phyloP scores from a whole-genome alignment of 2,888 invertebrate genomes.

The Boloria euphrosyne region DNA sequence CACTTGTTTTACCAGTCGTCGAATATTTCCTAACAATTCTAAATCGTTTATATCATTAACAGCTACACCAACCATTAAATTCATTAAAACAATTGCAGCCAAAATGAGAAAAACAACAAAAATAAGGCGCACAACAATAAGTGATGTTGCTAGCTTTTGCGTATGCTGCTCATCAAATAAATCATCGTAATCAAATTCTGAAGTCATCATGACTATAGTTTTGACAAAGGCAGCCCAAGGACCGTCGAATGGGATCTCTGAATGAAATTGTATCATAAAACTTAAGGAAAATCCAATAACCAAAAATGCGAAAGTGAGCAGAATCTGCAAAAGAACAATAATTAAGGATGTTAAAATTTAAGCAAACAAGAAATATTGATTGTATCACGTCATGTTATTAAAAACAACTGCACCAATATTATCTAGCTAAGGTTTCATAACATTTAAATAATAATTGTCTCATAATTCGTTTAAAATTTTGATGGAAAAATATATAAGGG shows the following conservation, averaged over 20 bases:
- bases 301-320: conserved; percentile 73
- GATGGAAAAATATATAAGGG: too few species aligned
- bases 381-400: too few species aligned
- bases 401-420: too few species aligned
- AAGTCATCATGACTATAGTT: conserved; percentile 84
- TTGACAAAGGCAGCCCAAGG: conserved; percentile 80
- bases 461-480: too few species aligned
- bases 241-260: conserved; percentile 74
- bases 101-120: conserved; percentile 79
- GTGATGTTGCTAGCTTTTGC: conserved; percentile 62
- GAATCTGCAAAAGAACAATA: conserved; percentile 69
- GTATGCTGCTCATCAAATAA: conserved; percentile 74
- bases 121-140: conserved; percentile 72
- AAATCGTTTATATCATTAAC: conserved; percentile 83
- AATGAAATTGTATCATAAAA: conserved; percentile 81
- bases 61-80: conserved; percentile 82
- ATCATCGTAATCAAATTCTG: conserved; percentile 80
- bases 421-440: too few species aligned
- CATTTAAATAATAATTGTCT: too few species aligned
- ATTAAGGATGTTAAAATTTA: too few species aligned
- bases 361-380: too few species aligned
- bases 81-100: conserved; percentile 83
- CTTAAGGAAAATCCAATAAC: conserved; percentile 81
- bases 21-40: conserved; percentile 80
- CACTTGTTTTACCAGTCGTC: conserved; percentile 80